Evolutionary conservation across 2,113 vertebrate species (phyloP).

Genomic region (Poicephalus gulielmi): DNA sequence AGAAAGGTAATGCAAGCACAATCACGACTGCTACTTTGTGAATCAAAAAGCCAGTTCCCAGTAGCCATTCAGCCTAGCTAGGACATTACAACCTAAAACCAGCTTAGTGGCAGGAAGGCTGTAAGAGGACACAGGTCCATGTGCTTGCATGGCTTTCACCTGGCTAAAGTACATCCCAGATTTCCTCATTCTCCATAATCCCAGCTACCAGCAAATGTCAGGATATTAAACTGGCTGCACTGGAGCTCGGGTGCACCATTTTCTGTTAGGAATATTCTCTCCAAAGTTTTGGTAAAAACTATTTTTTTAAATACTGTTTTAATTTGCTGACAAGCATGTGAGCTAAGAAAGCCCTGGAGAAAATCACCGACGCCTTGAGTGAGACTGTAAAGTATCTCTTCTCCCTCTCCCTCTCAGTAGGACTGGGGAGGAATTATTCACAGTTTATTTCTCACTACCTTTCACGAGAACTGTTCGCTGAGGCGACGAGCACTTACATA

Average conservation of each 20-base stretch:
- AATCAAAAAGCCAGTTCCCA: background rate
- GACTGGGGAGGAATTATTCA: background rate
- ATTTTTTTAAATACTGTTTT: background rate
- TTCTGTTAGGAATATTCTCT: background rate
- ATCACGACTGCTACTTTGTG: background rate
- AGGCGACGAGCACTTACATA: background rate
- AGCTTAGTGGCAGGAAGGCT: background rate
- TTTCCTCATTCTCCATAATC: background rate
- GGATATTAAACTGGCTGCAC: background rate
- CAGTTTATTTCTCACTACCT: background rate
- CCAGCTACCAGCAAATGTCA: background rate
- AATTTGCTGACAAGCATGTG: background rate
- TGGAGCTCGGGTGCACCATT: background rate
- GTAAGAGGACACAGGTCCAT: background rate
- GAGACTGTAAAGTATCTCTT: background rate
- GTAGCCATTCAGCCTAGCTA: background rate
- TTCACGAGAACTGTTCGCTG: background rate
- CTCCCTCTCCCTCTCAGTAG: background rate
- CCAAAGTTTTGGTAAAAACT: background rate
- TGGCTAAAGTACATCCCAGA: background rate
- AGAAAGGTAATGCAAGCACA: background rate
- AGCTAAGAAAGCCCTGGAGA: background rate
- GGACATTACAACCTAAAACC: background rate
- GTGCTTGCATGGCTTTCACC: background rate
- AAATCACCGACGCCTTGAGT: background rate